Evolutionary conservation across 1,140 invertebrate genomes (phyloP), one percentile per base, ranked within the genome.

Genomic region (Drosophila nigromelanica): DNA sequence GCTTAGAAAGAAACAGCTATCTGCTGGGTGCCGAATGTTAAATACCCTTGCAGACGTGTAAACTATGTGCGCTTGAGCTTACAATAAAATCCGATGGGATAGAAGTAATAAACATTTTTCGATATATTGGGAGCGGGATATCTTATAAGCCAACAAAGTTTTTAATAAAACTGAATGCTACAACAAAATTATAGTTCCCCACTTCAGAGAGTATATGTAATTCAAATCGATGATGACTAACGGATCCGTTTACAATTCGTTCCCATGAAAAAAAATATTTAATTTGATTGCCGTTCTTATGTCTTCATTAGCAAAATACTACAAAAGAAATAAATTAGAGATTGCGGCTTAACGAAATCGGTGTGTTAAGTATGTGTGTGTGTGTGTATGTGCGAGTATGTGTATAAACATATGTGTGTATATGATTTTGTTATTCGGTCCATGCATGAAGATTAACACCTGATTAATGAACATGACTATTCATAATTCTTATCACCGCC

Each of bases 211-310:
- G 33, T 35, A 8, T 35, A 2, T 2, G 33, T 10, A 8, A 14
- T 48, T 6, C 33, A 39, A 43, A 42, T 12, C 11, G n/a, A 50
- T 30, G 68, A 80, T 86, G 74, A 86, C 82, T 80, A 87, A 87
- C 80, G 76, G 76, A 60, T 18, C 61, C 71, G 63, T 47, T 87
- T 82, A 81, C 75, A 87, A 78, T 87, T 78, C 33, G 80, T 89
- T 89, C 83, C 83, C 83, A 89, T 89, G 83, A 89, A 89, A 61
- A 61, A 82, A 89, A 89, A 79, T 80, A 83, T 83, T 89, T 89
- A 89, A 83, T 89, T 89, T 89, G 83, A 89, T 89, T 89, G 83
- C 83, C 83, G 83, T 89, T 89, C 89, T 89, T 89, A 89, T 89
- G 83, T 89, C 83, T 89, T 89, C 83, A 89, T 89, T 89, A 89